phyloP scores from a whole-genome alignment of 2,888 invertebrate genomes.

The Phalera bucephala region DNA sequence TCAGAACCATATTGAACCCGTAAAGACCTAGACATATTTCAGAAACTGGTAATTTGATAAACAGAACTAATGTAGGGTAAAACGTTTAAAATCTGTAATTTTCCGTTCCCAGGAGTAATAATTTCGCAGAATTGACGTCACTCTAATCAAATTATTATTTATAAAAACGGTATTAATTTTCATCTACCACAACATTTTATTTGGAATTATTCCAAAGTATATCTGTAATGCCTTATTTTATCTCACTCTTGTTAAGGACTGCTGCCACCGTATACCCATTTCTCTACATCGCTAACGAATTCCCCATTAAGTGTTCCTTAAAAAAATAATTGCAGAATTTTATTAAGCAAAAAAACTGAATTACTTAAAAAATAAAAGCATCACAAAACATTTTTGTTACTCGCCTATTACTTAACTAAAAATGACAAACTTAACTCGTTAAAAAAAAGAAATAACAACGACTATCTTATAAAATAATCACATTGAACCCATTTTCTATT shows the following conservation, averaged over 20 bases:
- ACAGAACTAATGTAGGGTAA: too few species aligned
- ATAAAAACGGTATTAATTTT: conserved; percentile 9
- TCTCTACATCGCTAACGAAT: neutral
- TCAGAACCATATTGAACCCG: too few species aligned
- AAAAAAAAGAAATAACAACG: conserved; percentile 55
- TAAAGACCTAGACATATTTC: too few species aligned
- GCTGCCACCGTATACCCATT: conserved; percentile 11
- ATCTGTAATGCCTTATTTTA: conserved; percentile 19
- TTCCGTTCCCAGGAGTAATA: too few species aligned
- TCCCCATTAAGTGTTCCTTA: neutral
- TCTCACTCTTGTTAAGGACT: conserved; percentile 31
- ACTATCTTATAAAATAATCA: conserved; percentile 43
- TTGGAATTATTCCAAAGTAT: too few species aligned
- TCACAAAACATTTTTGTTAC: conserved; percentile 22
- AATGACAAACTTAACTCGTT: conserved; percentile 65
- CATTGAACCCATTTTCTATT: conserved; percentile 36
- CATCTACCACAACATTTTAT: conserved; percentile 20
- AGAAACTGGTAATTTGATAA: too few species aligned
- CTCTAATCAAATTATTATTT: too few species aligned
- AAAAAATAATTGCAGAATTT: conserved; percentile 7
- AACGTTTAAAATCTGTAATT: too few species aligned
- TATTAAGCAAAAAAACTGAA: conserved; percentile 11
- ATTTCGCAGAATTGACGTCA: too few species aligned
- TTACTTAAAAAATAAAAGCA: conserved; percentile 24
- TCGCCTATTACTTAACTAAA: conserved; percentile 36